Base-by-base conservation (phyloP, 64 coral and sea anemone genomes). In the Acropora tenuis region DNA sequence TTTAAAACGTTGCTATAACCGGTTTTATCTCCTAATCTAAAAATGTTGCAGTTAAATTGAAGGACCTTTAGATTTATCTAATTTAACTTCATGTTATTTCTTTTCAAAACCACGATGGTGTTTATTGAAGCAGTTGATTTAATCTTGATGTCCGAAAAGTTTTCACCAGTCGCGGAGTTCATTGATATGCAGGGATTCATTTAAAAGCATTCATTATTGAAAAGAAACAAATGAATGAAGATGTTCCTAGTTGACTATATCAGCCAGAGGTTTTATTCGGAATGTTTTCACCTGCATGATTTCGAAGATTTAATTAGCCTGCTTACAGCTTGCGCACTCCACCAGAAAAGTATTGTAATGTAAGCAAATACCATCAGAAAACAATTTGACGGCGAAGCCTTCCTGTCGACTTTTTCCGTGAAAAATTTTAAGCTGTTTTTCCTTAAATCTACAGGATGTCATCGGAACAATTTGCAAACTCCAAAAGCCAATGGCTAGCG, bases 201-300 rank as follows among this genome's bases (percentile, higher is more conserved):
- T 46, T 65, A 50, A 49, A 85, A 63, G 67, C 82, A 85, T 85
- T 85, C 82, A 85, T 73, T 10, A 85, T 85, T 85, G 82, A 85
- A 85, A 85, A 85, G 82, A 49, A 45, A 48, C 82, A 85, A 49
- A 49, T 72, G 82, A 85, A 85, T 85, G 65, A 19, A 49, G 50
- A 40, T 85, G 63, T 46, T 12, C 19, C 69, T 71, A 71, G 43
- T 13, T 13, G 13, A 72, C 66, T 68, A 11, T 45, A 48, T 41
- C 42, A 11, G 43, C 4, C 11, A 30, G 30, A 30, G 30, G 30
- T 30, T 30, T 16, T 5, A 3, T 17, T 2, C n/a, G 47, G 20
- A 45, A 48, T 4, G 16, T 18, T 72, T 48, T 71, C 82, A 85
- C 82, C 82, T 85, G 82, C 66, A 8, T 9, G 44, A 7, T 71